Evolutionary conservation across 1,140 invertebrate genomes (phyloP).

Genomic region (Hestina assimilis): DNA sequence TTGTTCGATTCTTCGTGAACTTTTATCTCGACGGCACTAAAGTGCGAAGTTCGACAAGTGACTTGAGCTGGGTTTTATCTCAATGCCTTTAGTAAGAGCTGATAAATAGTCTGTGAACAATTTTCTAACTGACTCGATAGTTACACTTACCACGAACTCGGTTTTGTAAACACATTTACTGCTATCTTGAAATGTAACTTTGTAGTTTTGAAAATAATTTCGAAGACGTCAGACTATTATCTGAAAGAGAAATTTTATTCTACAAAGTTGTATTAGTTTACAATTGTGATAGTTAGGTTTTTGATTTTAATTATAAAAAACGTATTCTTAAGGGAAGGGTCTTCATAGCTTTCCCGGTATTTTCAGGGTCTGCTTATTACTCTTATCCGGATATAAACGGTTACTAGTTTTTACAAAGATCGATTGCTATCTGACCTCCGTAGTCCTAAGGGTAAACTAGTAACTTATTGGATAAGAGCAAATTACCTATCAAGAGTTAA

Average conservation of each 20-base stretch:
- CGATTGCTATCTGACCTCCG: no score
- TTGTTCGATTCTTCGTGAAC: constrained; percentile 7
- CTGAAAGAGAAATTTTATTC: not conserved
- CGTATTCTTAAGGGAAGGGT: no score
- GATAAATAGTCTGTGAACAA: constrained; percentile 26
- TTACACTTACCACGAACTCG: constrained; percentile 2
- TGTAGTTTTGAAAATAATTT: not conserved
- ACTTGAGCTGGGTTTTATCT: constrained; percentile 27
- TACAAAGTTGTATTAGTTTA: no score
- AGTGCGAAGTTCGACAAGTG: constrained; percentile 15
- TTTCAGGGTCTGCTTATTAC: no score
- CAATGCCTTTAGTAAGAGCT: constrained; percentile 23
- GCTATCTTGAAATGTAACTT: constrained; percentile 1
- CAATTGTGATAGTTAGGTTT: no score
- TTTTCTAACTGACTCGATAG: not conserved
- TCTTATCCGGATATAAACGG: no score
- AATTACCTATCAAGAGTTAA: no score
- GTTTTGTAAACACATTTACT: constrained; percentile 13
- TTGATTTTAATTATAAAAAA: no score
- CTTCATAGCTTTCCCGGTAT: no score
- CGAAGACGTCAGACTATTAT: not conserved
- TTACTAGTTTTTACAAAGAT: no score
- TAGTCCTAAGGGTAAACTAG: no score
- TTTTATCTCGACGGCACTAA: constrained; percentile 19
- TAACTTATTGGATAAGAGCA: no score